Conservation (phyloP, 2,888 invertebrate species). For the Tipula confusa region DNA sequence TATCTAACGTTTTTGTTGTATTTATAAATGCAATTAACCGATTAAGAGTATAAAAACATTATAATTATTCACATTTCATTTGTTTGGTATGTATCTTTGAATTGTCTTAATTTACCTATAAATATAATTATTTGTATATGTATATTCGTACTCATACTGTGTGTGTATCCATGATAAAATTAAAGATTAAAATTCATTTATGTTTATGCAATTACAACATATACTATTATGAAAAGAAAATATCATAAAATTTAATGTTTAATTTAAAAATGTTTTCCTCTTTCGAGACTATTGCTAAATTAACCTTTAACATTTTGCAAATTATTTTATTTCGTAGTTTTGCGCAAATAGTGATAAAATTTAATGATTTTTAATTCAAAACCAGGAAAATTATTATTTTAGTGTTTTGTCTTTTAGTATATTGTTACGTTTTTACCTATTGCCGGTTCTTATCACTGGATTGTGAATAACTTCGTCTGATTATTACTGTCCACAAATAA, state of each 20-base stretch:
- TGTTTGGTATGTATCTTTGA: not conserved
- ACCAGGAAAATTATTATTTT: too few relatives aligned
- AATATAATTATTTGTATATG: not conserved
- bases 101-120: not conserved
- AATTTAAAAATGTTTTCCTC: not conserved
- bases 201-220: conserved; percentile 3
- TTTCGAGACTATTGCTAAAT: not conserved
- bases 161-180: not conserved
- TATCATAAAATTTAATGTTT: not conserved
- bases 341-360: not conserved
- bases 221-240: not conserved
- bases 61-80: not conserved
- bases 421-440: too few relatives aligned
- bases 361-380: not conserved
- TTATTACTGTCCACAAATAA: too few relatives aligned
- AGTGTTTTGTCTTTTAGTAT: too few relatives aligned
- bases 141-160: not conserved
- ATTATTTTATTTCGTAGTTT: not conserved
- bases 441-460: too few relatives aligned
- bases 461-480: too few relatives aligned
- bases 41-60: not conserved
- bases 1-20: not conserved
- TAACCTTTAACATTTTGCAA: not conserved
- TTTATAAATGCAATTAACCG: not conserved
- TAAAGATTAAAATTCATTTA: not conserved